Evolutionary conservation across 2,888 invertebrate genomes (phyloP).

Genomic region (Diarsia mendica): DNA sequence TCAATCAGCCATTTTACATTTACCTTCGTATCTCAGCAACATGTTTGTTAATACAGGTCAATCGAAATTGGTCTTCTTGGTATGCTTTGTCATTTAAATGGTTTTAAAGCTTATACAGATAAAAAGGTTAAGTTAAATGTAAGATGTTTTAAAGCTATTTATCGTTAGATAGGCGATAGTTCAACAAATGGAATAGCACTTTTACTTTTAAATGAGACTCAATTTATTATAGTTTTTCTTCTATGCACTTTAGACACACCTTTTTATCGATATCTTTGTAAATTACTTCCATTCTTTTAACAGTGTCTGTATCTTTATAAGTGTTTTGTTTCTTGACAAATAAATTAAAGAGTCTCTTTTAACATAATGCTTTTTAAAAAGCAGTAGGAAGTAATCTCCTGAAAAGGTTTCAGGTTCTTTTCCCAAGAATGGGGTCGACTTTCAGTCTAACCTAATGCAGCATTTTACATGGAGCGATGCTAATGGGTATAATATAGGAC

Average conservation of each 20-base stretch:
- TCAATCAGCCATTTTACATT: conserved; percentile 65
- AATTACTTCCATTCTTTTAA: conserved; percentile 41
- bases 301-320: conserved; percentile 29
- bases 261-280: conserved; percentile 44
- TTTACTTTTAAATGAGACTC: conserved; percentile 67
- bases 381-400: too few relatives aligned
- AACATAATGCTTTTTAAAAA: not conserved
- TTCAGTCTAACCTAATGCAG: too few relatives aligned
- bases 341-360: conserved; percentile 23
- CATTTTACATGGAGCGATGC: too few relatives aligned
- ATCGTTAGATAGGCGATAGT: conserved; percentile 60
- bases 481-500: too few relatives aligned
- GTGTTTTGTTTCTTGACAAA: conserved; percentile 34
- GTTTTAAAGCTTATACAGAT: conserved; percentile 81
- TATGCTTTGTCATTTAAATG: conserved; percentile 78
- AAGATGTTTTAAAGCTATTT: conserved; percentile 71
- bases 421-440: too few relatives aligned
- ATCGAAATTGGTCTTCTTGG: conserved; percentile 65
- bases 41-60: conserved; percentile 48
- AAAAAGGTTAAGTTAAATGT: conserved; percentile 80
- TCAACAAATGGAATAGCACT: conserved; percentile 67
- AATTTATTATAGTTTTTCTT: conserved; percentile 66
- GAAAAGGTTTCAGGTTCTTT: too few relatives aligned
- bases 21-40: conserved; percentile 55
- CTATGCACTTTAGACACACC: conserved; percentile 46